Evolutionary conservation across 2,888 invertebrate genomes (phyloP).

Genomic region (Neoitamus cyanurus): DNA sequence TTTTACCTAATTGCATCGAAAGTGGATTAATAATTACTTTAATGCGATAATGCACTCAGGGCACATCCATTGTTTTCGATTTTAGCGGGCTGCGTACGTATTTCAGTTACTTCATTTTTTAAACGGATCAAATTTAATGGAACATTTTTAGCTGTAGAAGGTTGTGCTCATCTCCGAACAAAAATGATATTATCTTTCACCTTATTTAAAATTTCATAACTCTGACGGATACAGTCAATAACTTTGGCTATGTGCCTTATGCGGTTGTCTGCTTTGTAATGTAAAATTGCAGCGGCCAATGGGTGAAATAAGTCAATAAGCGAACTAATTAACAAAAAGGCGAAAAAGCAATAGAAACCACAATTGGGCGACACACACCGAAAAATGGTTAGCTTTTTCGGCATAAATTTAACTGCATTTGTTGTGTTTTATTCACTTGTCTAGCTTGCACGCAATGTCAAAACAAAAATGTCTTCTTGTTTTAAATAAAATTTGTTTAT

Average conservation of each 20-base stretch:
- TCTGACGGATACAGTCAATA: neutral
- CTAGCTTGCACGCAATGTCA: no score
- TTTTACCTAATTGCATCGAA: slow-evolving; percentile 28
- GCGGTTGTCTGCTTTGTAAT: no score
- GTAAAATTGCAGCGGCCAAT: no score
- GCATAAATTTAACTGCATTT: no score
- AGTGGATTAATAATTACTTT: slow-evolving; percentile 20
- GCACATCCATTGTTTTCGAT: neutral
- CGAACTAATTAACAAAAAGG: no score
- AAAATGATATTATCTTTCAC: neutral
- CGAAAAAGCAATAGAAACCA: no score
- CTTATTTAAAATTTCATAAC: neutral
- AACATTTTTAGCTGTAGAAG: neutral
- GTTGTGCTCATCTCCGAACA: neutral
- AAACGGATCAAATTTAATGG: neutral
- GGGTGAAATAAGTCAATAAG: no score
- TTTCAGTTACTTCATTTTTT: neutral
- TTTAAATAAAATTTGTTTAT: no score
- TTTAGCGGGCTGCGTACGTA: neutral
- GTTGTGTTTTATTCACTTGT: no score
- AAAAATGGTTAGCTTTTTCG: no score
- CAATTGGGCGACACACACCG: no score
- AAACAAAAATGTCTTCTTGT: no score
- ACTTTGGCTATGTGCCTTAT: neutral
- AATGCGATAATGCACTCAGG: slow-evolving; percentile 17